phyloP scores from a whole-genome alignment of 92 coral and sea anemone species.

The Paramuricea clavata region DNA sequence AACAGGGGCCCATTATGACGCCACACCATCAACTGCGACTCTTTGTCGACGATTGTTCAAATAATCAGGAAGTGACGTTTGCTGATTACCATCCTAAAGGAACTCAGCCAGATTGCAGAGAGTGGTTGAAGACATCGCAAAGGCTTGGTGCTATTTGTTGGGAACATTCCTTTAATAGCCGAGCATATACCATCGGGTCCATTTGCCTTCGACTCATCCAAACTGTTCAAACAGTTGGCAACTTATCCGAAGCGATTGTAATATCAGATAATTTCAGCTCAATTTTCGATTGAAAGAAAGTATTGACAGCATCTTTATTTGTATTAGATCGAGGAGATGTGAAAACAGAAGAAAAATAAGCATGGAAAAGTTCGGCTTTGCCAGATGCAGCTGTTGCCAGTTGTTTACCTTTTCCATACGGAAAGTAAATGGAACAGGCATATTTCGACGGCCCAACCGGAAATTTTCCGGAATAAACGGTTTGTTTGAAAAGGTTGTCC shows the following conservation, averaged over 20 bases:
- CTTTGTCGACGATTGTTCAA: not conserved
- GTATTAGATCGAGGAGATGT: not conserved
- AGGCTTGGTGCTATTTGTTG: constrained; percentile 33
- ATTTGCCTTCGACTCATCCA: not conserved
- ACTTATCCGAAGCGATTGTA: not conserved
- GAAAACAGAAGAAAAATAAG: constrained; percentile 51
- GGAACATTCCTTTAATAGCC: not conserved
- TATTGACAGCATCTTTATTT: not conserved
- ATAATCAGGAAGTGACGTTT: not conserved
- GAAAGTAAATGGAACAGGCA: too few relatives aligned
- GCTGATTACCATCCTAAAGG: constrained; percentile 48
- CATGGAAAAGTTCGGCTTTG: constrained; percentile 48
- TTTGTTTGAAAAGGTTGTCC: too few relatives aligned
- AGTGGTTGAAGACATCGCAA: constrained; percentile 39
- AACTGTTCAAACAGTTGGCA: not conserved
- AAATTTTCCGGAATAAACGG: too few relatives aligned
- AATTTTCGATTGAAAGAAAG: not conserved
- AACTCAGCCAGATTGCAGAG: constrained; percentile 12
- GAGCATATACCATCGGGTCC: not conserved
- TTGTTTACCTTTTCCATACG: too few relatives aligned
- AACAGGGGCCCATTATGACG: not conserved
- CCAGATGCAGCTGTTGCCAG: constrained; percentile 4
- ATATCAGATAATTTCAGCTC: not conserved
- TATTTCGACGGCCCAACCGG: too few relatives aligned
- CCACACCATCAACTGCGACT: not conserved